Evolutionary conservation across 2,113 vertebrate genomes (phyloP).

Genomic region (Eulacestoma nigropectus): DNA sequence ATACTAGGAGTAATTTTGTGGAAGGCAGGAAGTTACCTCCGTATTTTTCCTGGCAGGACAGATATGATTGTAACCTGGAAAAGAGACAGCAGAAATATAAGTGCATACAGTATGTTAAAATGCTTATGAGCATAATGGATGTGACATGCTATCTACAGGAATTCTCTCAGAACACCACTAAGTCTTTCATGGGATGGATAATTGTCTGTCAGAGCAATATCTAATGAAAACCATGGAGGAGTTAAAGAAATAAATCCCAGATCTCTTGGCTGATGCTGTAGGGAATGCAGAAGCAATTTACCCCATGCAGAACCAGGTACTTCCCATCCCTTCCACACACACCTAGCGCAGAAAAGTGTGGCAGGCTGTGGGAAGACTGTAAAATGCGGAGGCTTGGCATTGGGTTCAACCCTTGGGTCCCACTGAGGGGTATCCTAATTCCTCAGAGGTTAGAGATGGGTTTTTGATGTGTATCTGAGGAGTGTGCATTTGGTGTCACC

Average conservation of each 20-base stretch:
- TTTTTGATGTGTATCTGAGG: neutral
- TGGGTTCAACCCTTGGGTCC: neutral
- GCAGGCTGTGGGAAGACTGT: neutral
- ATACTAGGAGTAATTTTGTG: neutral
- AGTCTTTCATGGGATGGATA: neutral
- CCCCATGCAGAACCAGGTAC: neutral
- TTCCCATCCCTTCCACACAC: neutral
- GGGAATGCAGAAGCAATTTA: neutral
- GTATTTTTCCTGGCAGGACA: neutral
- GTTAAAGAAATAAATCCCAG: neutral
- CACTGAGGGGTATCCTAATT: neutral
- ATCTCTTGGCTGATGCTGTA: neutral
- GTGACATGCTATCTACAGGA: neutral
- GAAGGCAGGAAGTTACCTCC: neutral
- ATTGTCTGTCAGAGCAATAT: neutral
- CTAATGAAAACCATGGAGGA: neutral
- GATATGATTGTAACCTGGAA: neutral
- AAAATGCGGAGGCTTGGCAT: neutral
- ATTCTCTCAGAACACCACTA: neutral
- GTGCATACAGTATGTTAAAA: neutral
- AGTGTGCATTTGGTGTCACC: neutral
- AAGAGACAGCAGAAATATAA: neutral
- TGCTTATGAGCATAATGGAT: neutral
- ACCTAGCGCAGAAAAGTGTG: neutral
- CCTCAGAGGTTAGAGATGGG: neutral